Conservation (phyloP, 2,797 vertebrate species). For the Enteromius unitaeniatus region DNA sequence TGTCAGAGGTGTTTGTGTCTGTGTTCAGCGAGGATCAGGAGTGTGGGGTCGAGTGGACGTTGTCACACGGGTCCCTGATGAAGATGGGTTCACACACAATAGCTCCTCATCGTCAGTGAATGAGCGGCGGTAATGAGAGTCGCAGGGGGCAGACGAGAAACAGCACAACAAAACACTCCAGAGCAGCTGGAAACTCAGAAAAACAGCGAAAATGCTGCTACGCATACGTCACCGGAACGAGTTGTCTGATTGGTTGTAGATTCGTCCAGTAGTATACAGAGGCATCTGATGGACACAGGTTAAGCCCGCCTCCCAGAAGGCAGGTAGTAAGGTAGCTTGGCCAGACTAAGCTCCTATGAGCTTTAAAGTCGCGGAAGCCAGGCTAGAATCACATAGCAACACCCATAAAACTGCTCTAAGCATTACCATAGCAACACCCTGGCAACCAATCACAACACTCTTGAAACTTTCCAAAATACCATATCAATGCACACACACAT, state of each 20-base stretch:
- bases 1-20: background rate
- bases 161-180: background rate
- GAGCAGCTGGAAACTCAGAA: background rate
- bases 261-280: too few species aligned
- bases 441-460: background rate
- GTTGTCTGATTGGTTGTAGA: too few species aligned
- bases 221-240: too few species aligned
- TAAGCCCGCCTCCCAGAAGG: too few species aligned
- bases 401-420: too few species aligned
- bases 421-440: background rate
- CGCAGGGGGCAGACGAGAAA: background rate
- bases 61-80: background rate
- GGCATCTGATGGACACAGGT: too few species aligned
- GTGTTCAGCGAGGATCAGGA: background rate
- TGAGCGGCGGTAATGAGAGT: constrained; percentile 7
- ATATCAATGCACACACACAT: too few species aligned
- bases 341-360: too few species aligned
- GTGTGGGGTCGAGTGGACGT: background rate
- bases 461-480: background rate
- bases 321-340: too few species aligned
- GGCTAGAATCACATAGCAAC: background rate
- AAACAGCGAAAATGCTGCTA: background rate
- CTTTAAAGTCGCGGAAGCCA: too few species aligned
- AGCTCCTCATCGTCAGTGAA: background rate
- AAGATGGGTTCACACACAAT: background rate